These are phyloP conservation scores for Eciton burchellii DNA, from an alignment of 1,140 invertebrate species.

Conservation along the genomic window DNA sequence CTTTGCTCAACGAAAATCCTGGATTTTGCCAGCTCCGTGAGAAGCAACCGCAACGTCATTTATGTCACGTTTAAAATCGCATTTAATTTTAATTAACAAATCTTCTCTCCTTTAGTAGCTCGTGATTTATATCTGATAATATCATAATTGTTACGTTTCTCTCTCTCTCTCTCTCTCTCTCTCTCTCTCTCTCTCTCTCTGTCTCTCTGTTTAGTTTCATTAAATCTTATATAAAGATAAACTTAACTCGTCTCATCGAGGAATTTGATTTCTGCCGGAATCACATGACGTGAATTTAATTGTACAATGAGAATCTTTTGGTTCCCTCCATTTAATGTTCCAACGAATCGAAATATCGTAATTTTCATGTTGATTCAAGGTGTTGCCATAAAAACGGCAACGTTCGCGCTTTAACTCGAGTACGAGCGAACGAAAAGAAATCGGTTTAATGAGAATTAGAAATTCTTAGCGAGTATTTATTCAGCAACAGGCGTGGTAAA, in stretches of 20 bases:
- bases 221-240: too few relatives aligned
- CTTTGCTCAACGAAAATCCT: constrained; percentile 12
- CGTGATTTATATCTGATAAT: not conserved
- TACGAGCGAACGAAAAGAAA: not conserved
- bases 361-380: not conserved
- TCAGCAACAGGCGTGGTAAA: constrained; percentile 23
- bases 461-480: constrained; percentile 3
- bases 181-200: too few relatives aligned
- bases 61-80: not conserved
- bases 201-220: too few relatives aligned
- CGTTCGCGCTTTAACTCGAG: not conserved
- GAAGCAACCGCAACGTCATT: constrained; percentile 10
- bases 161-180: too few relatives aligned
- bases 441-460: constrained; percentile 24
- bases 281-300: too few relatives aligned
- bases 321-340: too few relatives aligned
- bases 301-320: too few relatives aligned
- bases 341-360: not conserved
- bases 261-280: too few relatives aligned
- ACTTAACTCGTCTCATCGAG: too few relatives aligned
- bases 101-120: not conserved
- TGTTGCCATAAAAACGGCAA: not conserved
- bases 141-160: not conserved
- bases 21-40: not conserved
- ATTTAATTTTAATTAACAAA: constrained; percentile 17